These are phyloP conservation scores for Drosophila aff. DNA, from an alignment of 1,140 invertebrate species.

Conservation along the genomic window DNA sequence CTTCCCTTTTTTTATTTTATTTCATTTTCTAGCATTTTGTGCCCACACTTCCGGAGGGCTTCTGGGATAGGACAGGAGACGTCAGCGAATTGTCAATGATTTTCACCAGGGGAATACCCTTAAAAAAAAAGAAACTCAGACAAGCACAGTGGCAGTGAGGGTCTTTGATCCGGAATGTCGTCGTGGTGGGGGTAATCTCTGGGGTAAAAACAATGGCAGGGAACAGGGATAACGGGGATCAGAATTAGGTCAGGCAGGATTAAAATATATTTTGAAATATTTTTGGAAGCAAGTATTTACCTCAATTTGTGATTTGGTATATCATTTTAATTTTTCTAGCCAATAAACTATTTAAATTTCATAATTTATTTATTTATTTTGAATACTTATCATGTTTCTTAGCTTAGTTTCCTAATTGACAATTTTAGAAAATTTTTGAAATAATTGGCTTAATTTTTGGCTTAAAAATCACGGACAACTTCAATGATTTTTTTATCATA, in stretches of 20 bases:
- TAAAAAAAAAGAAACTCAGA: not conserved
- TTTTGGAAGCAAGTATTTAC: not conserved
- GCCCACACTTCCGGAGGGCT: constrained; percentile 11
- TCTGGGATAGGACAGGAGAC: constrained; percentile 4
- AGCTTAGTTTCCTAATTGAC: no score
- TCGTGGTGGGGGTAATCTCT: not conserved
- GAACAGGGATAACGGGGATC: not conserved
- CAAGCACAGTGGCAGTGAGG: not conserved
- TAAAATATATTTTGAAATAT: not conserved
- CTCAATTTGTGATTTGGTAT: no score
- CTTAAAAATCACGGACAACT: no score
- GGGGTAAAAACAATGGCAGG: not conserved
- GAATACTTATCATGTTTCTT: no score
- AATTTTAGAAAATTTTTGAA: no score
- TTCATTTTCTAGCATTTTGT: constrained; percentile 13
- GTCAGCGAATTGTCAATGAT: constrained; percentile 52
- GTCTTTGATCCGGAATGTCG: constrained; percentile 22
- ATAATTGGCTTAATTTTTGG: no score
- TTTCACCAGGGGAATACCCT: constrained; percentile 26
- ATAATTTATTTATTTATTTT: no score
- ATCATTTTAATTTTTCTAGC: no score
- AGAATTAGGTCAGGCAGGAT: constrained; percentile 3
- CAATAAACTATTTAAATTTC: no score
- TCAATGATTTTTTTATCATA: no score
- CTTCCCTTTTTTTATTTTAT: constrained; percentile 12